A percentile compares a stretch with the other conserved stretches of the same genome.
Conservation (phyloP, 2,888 invertebrate species). For the Trachelus tabidus region DNA sequence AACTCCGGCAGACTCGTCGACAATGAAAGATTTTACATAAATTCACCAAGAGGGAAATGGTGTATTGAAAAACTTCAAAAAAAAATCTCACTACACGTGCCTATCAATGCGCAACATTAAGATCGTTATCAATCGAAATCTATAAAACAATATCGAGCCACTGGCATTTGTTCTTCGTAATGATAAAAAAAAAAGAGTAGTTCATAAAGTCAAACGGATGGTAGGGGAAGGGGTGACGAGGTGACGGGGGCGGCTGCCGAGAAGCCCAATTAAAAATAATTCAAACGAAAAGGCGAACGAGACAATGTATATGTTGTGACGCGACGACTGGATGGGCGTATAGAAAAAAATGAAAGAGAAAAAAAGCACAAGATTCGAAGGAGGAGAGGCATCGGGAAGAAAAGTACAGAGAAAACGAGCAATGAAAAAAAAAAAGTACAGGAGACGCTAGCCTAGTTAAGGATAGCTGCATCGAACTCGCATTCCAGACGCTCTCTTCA, state of each 20-base stretch:
- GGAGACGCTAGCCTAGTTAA: slow-evolving; percentile 27
- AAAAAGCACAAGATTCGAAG: background rate
- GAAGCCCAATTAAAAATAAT: background rate
- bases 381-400: background rate
- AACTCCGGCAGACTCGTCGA: too few relatives aligned
- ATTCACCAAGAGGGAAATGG: background rate
- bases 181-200: background rate
- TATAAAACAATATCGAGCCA: background rate
- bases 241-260: too few relatives aligned
- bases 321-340: background rate
- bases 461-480: slow-evolving; percentile 43
- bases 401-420: background rate
- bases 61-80: background rate
- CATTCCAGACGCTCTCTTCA: slow-evolving; percentile 53
- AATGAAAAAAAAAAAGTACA: background rate
- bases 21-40: background rate
- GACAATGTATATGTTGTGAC: background rate
- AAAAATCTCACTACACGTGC: too few relatives aligned
- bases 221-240: too few relatives aligned
- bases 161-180: background rate
- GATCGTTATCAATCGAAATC: background rate
- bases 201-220: background rate
- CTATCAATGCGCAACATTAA: too few relatives aligned
- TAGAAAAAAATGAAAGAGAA: background rate
- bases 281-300: background rate